A percentile compares a stretch with the other conserved stretches of the same genome.
Evolutionary conservation across 2,113 vertebrate genomes (phyloP).

Genomic region (Bubo scandiacus): DNA sequence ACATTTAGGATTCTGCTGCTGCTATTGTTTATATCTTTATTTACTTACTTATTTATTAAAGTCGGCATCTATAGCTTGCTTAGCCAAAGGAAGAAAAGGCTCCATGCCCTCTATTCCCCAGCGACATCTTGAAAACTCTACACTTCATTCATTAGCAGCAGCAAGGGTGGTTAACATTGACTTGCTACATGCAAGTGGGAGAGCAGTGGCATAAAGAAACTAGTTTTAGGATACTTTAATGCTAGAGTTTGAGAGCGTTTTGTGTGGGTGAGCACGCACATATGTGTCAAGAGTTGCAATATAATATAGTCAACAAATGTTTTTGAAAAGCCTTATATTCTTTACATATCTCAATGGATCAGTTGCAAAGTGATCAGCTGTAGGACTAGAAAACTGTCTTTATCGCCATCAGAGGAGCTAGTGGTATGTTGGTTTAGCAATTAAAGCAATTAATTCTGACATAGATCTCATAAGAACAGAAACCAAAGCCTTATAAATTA

Average conservation of each 20-base stretch:
- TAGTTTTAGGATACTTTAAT: background rate
- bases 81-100: background rate
- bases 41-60: background rate
- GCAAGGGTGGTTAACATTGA: background rate
- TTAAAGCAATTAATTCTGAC: constrained; percentile 1
- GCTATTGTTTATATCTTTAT: background rate
- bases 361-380: background rate
- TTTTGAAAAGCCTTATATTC: background rate
- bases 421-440: background rate
- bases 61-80: background rate
- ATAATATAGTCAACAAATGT: background rate
- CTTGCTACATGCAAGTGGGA: background rate
- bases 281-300: background rate
- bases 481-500: background rate
- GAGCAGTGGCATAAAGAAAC: background rate
- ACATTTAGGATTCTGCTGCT: background rate
- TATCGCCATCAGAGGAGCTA: background rate
- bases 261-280: background rate
- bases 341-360: background rate
- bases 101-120: background rate
- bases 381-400: background rate
- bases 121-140: background rate
- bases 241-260: background rate
- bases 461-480: background rate
- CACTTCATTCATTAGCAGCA: background rate